Evolutionary conservation across 1,140 invertebrate genomes (phyloP), one percentile per base, ranked within the genome.

Genomic region (Phocides pigmalion): DNA sequence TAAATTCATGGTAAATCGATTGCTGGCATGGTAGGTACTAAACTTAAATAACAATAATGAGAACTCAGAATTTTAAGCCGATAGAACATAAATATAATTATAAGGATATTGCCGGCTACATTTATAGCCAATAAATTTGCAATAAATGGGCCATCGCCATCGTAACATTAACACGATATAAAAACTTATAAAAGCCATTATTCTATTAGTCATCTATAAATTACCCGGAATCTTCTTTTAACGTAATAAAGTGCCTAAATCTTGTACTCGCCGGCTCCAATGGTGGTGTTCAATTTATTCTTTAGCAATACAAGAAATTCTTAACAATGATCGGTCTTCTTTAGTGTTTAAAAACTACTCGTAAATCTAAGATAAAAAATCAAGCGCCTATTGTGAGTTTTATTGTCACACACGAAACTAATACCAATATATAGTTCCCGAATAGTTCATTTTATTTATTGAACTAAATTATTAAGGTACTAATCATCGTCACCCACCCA

Each of bases 151-250:
- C 47, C 35, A 16, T 50, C 47, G 25, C 2, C 47, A 17, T 50
- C 25, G 12, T 1, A 16, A 22, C 47, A 15, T 35, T 50, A 50
- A 50, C 35, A 39, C 50, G 11, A 12, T 50, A 50, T 28, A 50
- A 19, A n/a, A 54, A 41, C 37, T 8, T 42, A 56, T 20, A 54
- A 54, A 39, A 54, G 37, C 51, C 51, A 41, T 41, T 41, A 42
- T 25, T 20, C 47, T 28, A 50, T 51, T 51, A 51, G 19, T 42
- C 25, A 42, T 42, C 51, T 42, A 56, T 42, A 56, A 56, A 56
- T 56, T 37, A 41, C 20, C 8, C 17, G 12, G 37, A 3, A 25
- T 32, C 28, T 32, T 32, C 28, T 28, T 8, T 32, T n/a, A n/a
- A n/a, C 16, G 28, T 14, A 20, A 39, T 39, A 39, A 12, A 19